These are phyloP conservation scores for Indicator maculatus DNA, from an alignment of 2,113 vertebrate species.

Conservation along the genomic window DNA sequence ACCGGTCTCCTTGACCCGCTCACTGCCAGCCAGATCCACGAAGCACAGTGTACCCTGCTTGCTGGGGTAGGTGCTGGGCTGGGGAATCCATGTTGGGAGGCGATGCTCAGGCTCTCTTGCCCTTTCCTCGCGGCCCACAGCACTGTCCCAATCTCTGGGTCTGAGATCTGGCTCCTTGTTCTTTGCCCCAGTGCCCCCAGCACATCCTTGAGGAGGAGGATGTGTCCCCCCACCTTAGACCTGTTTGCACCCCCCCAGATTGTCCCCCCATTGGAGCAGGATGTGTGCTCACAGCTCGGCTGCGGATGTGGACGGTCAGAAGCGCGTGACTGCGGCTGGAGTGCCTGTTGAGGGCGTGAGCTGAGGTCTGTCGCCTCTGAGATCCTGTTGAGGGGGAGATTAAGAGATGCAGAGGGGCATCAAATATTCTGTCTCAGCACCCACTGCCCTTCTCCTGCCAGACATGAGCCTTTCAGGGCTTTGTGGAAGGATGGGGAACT, in stretches of 20 bases:
- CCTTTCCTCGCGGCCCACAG: neutral
- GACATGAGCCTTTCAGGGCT: neutral
- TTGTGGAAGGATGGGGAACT: neutral
- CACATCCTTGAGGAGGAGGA: neutral
- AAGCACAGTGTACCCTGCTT: slow-evolving; percentile 75
- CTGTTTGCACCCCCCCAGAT: neutral
- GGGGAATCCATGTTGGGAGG: fast-evolving
- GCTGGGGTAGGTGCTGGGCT: neutral
- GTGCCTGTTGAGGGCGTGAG: slow-evolving; percentile 76
- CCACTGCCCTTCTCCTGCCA: neutral
- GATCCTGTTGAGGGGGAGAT: slow-evolving; percentile 51
- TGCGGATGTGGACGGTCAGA: slow-evolving; percentile 70
- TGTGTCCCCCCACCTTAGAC: fast-evolving
- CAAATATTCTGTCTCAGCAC: neutral
- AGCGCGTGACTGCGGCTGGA: slow-evolving; percentile 82
- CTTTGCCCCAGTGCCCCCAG: neutral
- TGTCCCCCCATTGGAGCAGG: neutral
- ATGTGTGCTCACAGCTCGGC: slow-evolving; percentile 21
- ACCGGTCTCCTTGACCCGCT: slow-evolving; percentile 73
- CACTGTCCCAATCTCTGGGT: neutral
- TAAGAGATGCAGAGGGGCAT: neutral
- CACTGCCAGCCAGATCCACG: slow-evolving; percentile 80
- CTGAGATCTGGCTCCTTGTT: neutral
- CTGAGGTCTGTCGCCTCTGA: slow-evolving; percentile 68
- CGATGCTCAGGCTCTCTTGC: neutral